phyloP scores from a whole-genome alignment of 2,113 vertebrate genomes.

The Brienomyrus brachyistius region DNA sequence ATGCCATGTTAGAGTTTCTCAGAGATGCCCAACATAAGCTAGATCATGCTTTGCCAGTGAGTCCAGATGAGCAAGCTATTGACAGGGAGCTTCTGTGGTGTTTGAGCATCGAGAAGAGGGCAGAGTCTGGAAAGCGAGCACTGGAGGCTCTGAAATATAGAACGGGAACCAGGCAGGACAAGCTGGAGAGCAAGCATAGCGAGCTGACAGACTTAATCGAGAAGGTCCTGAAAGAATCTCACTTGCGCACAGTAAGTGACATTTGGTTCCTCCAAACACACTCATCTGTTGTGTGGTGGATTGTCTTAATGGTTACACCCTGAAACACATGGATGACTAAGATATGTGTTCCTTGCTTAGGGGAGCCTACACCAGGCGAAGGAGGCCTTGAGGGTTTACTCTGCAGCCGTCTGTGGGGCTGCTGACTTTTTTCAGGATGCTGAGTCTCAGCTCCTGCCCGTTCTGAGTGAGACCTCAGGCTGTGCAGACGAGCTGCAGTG shows the following conservation, averaged over 20 bases:
- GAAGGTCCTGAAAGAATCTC: constrained; percentile 53
- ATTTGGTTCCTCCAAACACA: not conserved
- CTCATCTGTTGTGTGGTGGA: not conserved
- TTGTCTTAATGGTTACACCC: not conserved
- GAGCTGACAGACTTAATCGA: constrained; percentile 48
- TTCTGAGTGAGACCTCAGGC: constrained; percentile 46
- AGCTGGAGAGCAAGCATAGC: constrained; percentile 34
- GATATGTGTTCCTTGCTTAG: constrained; percentile 50
- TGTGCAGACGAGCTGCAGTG: constrained; percentile 44
- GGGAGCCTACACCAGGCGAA: constrained; percentile 58
- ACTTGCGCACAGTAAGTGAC: constrained; percentile 62
- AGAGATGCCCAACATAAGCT: constrained; percentile 53
- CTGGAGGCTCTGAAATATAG: constrained; percentile 48
- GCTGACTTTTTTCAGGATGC: constrained; percentile 50
- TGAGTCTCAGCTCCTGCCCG: constrained; percentile 49
- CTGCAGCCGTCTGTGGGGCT: constrained; percentile 53
- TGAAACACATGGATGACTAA: not conserved
- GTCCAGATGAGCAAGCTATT: constrained; percentile 56
- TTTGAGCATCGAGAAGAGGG: constrained; percentile 61
- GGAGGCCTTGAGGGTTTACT: constrained; percentile 58
- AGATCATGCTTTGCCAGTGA: constrained; percentile 49
- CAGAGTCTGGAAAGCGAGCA: constrained; percentile 57
- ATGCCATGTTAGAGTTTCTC: constrained; percentile 52
- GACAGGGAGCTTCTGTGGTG: constrained; percentile 55
- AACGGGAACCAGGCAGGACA: constrained; percentile 36